Evolutionary conservation across 1,140 invertebrate species (phyloP).

Genomic region (Bombus waltoni): DNA sequence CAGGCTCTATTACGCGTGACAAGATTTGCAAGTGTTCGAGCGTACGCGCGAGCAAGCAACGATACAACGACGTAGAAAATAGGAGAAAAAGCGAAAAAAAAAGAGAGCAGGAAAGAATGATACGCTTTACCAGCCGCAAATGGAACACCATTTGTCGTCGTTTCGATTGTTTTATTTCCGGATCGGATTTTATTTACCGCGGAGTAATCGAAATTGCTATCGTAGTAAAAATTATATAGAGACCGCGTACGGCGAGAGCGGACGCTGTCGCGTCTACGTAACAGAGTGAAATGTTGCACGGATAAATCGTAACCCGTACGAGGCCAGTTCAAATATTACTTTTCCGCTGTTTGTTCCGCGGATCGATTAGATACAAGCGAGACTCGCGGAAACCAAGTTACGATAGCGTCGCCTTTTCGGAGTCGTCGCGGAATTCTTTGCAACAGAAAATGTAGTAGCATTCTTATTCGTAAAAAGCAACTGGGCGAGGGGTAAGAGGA

Average conservation of each 20-base stretch:
- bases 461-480: no score
- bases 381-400: not conserved
- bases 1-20: not conserved
- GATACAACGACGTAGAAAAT: not conserved
- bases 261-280: not conserved
- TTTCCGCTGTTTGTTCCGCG: not conserved
- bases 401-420: not conserved
- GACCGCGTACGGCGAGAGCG: not conserved
- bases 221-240: constrained; percentile 20
- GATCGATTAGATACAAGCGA: no score
- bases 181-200: constrained; percentile 15
- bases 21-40: not conserved
- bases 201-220: constrained; percentile 12
- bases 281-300: constrained; percentile 1
- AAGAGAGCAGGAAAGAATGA: not conserved
- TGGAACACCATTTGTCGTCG: constrained; percentile 7
- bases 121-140: constrained; percentile 16
- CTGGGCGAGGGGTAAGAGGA: no score
- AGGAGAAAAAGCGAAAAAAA: not conserved
- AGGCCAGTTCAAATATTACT: constrained; percentile 6
- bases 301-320: not conserved
- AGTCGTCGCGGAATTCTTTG: no score
- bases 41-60: not conserved
- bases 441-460: no score
- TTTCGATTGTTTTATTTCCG: constrained; percentile 33